Base-by-base conservation (phyloP, 2,797 vertebrate genomes). In the Podargus strigoides region DNA sequence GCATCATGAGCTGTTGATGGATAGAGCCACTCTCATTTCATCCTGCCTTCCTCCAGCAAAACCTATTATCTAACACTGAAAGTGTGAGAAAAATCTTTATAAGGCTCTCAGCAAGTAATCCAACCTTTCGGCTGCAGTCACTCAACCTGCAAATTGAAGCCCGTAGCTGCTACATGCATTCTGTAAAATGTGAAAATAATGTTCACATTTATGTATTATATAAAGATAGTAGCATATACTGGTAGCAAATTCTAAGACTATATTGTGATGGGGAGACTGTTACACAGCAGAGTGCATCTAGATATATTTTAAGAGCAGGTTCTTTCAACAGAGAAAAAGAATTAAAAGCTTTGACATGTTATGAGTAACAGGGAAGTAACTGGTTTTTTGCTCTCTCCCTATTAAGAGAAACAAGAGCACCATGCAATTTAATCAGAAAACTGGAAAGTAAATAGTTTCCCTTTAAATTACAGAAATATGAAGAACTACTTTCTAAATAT, bases 401-500 rank as follows among this genome's bases (percentile, higher is more conserved):
- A 22, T 20, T 81, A 53, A 64, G 34, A 69, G n/a, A 75, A 90
- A 88, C 24, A 78, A 73, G 21, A 90, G 13, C 16, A 90, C 14
- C 14, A 22, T 26, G 32, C 13, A 63, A 85, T 76, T 75, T 73
- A 63, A 69, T 44, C 15, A 74, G 19, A 69, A 87, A 86, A 86
- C 7, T 34, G 52, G 28, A 41, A 72, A 70, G 42, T 26, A 62
- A 79, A 34, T 46, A 30, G 22, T 26, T 82, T 68, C 83, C 16
- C 37, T n/a, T 53, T 37, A 79, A 69, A 77, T 12, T 4, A 63
- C 80, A n/a, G 8, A 74, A 62, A 73, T 52, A 85, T 0, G 1
- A 91, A 70, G 10, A 80, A 88, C 17, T 75, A 69, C 44, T 66
- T 87, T 63, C 59, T 69, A 76, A 85, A 76, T 49, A 87, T 19